These are phyloP conservation scores for Lepidothrix coronata DNA, from an alignment of 2,113 vertebrate species.

Conservation along the genomic window DNA sequence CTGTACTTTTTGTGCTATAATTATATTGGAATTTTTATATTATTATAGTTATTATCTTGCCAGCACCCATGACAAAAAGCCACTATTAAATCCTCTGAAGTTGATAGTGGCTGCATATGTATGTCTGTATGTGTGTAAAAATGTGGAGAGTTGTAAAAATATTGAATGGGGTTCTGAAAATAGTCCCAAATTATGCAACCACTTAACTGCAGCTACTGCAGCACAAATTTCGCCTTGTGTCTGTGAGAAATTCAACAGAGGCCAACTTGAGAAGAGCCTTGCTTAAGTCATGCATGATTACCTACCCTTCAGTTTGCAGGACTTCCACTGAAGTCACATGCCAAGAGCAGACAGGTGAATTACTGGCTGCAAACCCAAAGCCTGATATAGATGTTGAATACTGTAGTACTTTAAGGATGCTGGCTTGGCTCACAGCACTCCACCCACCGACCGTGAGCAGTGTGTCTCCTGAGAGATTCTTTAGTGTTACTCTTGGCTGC, in stretches of 20 bases:
- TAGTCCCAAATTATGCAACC: background rate
- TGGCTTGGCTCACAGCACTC: background rate
- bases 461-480: background rate
- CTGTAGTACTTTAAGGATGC: background rate
- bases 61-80: slow-evolving; percentile 5
- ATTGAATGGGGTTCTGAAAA: background rate
- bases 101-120: background rate
- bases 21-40: slow-evolving; percentile 43
- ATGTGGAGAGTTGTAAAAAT: slow-evolving; percentile 35
- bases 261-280: background rate
- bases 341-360: background rate
- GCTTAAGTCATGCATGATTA: background rate
- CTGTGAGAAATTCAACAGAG: background rate
- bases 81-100: slow-evolving; percentile 1
- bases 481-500: background rate
- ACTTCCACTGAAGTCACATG: background rate
- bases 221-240: background rate
- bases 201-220: background rate
- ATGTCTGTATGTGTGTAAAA: background rate
- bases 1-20: slow-evolving; percentile 12
- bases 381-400: background rate
- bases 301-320: background rate
- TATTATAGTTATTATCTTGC: slow-evolving; percentile 55
- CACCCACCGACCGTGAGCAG: background rate
- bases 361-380: background rate